These are phyloP conservation scores for Priocnemis perturbator DNA, from an alignment of 2,888 invertebrate genomes.

Conservation along the genomic window DNA sequence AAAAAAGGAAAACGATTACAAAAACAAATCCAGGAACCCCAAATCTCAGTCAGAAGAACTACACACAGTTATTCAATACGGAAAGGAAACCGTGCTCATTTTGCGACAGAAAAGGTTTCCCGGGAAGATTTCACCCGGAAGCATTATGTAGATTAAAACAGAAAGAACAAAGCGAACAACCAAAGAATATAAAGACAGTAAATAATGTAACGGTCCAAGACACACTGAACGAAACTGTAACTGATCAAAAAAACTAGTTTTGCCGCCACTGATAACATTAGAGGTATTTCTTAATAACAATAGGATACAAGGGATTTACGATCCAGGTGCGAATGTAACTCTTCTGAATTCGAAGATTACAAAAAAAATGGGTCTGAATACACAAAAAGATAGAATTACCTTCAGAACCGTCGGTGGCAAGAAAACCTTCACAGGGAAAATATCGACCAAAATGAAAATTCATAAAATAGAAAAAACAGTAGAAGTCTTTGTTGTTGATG, in stretches of 20 bases:
- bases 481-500: not conserved
- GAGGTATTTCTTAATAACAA: constrained; percentile 25
- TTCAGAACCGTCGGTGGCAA: not conserved
- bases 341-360: constrained; percentile 26
- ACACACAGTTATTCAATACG: too few species aligned
- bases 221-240: not conserved
- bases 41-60: too few species aligned
- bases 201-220: not conserved
- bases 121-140: not conserved
- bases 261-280: constrained; percentile 32
- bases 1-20: too few species aligned
- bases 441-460: not conserved
- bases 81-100: not conserved
- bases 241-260: not conserved
- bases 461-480: not conserved
- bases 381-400: not conserved
- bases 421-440: not conserved
- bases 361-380: constrained; percentile 12
- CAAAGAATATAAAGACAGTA: constrained; percentile 5
- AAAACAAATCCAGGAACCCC: too few species aligned
- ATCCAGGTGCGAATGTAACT: constrained; percentile 36
- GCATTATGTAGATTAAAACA: not conserved
- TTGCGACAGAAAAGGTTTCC: not conserved
- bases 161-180: not conserved
- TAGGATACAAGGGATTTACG: constrained; percentile 27